phyloP scores from a whole-genome alignment of 1,140 invertebrate genomes.

The Lordiphosa collinella region DNA sequence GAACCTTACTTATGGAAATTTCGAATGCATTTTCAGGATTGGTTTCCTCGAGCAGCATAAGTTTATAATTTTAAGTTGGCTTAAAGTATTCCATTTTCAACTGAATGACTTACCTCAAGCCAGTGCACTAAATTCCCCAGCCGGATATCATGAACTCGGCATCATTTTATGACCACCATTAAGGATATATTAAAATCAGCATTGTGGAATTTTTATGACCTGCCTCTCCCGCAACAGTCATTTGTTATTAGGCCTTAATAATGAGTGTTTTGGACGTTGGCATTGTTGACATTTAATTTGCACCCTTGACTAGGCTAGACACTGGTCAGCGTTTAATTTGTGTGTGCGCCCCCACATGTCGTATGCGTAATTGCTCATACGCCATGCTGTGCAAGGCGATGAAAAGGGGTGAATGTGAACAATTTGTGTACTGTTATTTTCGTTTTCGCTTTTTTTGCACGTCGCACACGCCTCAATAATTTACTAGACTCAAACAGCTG shows the following conservation, averaged over 20 bases:
- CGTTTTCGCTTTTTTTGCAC: constrained; percentile 24
- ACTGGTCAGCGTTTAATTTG: constrained; percentile 22
- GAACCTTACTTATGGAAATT: too few relatives aligned
- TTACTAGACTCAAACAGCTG: constrained; percentile 43
- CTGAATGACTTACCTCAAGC: constrained; percentile 6
- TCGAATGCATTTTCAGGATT: too few relatives aligned
- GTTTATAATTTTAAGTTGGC: too few relatives aligned
- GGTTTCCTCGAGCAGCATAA: too few relatives aligned
- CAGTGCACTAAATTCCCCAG: constrained; percentile 1
- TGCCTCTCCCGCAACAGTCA: constrained; percentile 11
- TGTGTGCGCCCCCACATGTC: constrained; percentile 31
- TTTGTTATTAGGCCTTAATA: constrained; percentile 31
- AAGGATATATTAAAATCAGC: constrained; percentile 63
- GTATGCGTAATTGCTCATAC: constrained; percentile 52
- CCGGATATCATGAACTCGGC: constrained; percentile 25
- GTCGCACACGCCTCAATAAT: constrained; percentile 37
- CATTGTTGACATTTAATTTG: constrained; percentile 12
- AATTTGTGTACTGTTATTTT: constrained; percentile 1
- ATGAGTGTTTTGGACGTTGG: constrained; percentile 7
- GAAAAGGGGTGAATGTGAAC: constrained; percentile 31
- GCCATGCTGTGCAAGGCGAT: constrained; percentile 22
- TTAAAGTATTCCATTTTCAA: too few relatives aligned
- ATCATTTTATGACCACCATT: constrained; percentile 48
- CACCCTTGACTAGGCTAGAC: constrained; percentile 9
- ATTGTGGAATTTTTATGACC: constrained; percentile 60